A percentile compares a stretch with the other conserved stretches of the same genome.
These are phyloP conservation scores for Lasioglossum zephyrum DNA, from an alignment of 2,888 invertebrate genomes.

Conservation along the genomic window DNA sequence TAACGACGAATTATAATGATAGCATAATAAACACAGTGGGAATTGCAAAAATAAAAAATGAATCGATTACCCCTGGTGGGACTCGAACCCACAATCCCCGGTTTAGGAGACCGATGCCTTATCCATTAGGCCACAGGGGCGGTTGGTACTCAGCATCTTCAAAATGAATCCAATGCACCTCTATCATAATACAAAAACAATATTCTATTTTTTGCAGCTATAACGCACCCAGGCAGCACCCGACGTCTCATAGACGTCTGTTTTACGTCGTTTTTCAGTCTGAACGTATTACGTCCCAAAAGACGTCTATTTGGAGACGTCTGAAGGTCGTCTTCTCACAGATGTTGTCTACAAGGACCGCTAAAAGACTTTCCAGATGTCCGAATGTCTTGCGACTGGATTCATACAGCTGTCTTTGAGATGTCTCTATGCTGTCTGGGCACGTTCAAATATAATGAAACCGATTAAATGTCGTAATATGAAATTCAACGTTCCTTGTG, in stretches of 20 bases:
- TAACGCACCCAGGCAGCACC: too few species aligned
- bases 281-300: too few species aligned
- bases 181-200: neutral
- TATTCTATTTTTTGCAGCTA: neutral
- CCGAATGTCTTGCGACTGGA: too few species aligned
- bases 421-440: too few species aligned
- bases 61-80: constrained; percentile 91
- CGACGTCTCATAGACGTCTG: too few species aligned
- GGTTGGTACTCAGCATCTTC: constrained; percentile 36
- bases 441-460: neutral
- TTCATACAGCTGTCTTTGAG: too few species aligned
- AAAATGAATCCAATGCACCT: neutral
- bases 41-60: constrained; percentile 56
- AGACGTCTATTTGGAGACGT: too few species aligned
- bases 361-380: too few species aligned
- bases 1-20: neutral
- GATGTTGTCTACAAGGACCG: too few species aligned
- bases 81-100: constrained; percentile 94
- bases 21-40: neutral
- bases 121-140: constrained; percentile 94
- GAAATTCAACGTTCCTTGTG: neutral
- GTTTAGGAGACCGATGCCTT: constrained; percentile 94
- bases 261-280: too few species aligned
- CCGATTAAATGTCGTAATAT: neutral
- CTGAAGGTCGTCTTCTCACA: too few species aligned